Evolutionary conservation across 2,888 invertebrate species (phyloP).

Genomic region (Helleia helle): DNA sequence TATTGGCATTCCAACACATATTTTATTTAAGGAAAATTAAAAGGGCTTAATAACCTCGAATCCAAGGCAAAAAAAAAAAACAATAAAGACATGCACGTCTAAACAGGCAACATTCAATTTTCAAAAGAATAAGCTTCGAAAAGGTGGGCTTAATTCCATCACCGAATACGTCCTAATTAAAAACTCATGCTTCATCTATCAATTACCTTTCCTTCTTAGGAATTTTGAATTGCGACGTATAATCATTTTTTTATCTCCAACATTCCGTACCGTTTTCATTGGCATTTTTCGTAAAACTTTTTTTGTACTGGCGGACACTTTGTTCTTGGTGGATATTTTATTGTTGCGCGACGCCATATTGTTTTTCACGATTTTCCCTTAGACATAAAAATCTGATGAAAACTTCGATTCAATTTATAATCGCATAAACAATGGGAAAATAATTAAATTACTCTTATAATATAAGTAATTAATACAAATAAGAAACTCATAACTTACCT

Average conservation of each 20-base stretch:
- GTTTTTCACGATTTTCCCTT: slow-evolving; percentile 21
- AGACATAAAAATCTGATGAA: slow-evolving; percentile 11
- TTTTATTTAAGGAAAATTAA: too few species aligned
- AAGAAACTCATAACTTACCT: too few species aligned
- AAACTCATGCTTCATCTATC: slow-evolving; percentile 13
- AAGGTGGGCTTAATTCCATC: neutral
- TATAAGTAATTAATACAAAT: too few species aligned
- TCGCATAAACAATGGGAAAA: too few species aligned
- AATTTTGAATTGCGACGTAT: slow-evolving; percentile 48
- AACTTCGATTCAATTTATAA: too few species aligned
- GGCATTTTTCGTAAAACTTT: slow-evolving; percentile 33
- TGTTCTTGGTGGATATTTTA: slow-evolving; percentile 19
- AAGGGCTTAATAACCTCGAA: neutral
- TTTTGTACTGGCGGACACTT: slow-evolving; percentile 21
- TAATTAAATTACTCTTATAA: too few species aligned
- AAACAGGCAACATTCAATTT: neutral
- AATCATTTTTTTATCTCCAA: slow-evolving; percentile 43
- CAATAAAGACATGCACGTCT: neutral
- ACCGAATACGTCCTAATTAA: slow-evolving; percentile 1
- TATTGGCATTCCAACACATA: too few species aligned
- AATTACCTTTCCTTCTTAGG: slow-evolving; percentile 56
- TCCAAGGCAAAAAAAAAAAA: neutral
- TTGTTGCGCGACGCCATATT: slow-evolving; percentile 21
- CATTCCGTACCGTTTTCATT: slow-evolving; percentile 29
- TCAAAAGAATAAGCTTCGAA: neutral